phyloP scores from a whole-genome alignment of 2,888 invertebrate genomes.

The Oxyteleia sp. region DNA sequence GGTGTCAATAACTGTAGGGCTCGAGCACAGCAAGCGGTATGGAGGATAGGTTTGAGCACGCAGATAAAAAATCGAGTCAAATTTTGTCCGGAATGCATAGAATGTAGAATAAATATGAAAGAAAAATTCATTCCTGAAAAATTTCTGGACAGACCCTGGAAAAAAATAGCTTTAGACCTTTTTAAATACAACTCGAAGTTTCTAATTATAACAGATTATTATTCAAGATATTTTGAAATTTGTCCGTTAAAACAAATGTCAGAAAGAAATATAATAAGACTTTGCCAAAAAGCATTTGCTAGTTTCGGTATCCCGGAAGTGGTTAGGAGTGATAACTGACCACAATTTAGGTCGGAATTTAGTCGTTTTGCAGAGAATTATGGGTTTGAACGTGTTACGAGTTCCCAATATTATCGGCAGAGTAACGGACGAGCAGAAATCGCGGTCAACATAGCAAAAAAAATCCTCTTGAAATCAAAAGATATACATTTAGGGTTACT shows the following conservation, averaged over 20 bases:
- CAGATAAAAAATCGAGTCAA: constrained; percentile 61
- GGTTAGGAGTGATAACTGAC: constrained; percentile 16
- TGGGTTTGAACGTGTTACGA: constrained; percentile 66
- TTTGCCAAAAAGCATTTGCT: constrained; percentile 32
- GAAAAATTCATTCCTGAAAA: constrained; percentile 65
- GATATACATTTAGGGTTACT: constrained; percentile 52
- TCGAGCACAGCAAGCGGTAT: constrained; percentile 72
- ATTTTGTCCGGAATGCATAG: constrained; percentile 62
- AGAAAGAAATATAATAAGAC: constrained; percentile 34
- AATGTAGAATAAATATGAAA: constrained; percentile 35
- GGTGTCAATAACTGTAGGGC: constrained; percentile 75
- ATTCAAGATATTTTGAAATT: constrained; percentile 73
- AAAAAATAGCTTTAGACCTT: constrained; percentile 71
- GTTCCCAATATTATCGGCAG: constrained; percentile 73
- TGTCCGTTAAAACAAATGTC: constrained; percentile 36
- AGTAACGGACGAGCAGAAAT: constrained; percentile 71
- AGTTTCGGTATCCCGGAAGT: constrained; percentile 44
- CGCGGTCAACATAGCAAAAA: constrained; percentile 73
- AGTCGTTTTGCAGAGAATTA: constrained; percentile 50
- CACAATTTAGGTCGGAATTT: constrained; percentile 68
- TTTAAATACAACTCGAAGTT: constrained; percentile 65
- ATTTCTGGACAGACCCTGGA: constrained; percentile 73
- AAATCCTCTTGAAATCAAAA: constrained; percentile 45
- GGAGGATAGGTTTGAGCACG: constrained; percentile 72
- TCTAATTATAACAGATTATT: constrained; percentile 71